Base-by-base conservation (phyloP, 1,140 invertebrate genomes). In the Thaumatotibia leucotreta region DNA sequence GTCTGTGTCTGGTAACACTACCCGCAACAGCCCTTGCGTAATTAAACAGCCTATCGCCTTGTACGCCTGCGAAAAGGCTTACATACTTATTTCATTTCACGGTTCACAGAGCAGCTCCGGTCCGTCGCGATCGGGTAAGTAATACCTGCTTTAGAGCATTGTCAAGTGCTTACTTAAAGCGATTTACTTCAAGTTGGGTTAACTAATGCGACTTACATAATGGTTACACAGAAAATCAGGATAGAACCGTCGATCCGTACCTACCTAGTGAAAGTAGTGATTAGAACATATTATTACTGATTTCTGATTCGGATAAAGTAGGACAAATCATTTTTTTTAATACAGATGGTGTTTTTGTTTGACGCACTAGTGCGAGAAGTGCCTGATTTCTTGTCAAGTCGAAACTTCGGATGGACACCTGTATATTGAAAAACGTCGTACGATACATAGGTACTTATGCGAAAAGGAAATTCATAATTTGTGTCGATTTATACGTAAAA, bases 1-100 rank as follows among this genome's bases (percentile, higher is more conserved):
- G n/a, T 39, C 14, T 39, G n/a, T 39, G 10, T 39, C 4, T 11
- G 35, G 35, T 39, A 39, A 39, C 35, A 11, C 35, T 39, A 39
- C 35, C 11, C 11, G 35, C 23, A 54, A 24, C 23, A 54, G n/a
- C n/a, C n/a, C 63, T 22, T 65, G 76, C 50, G n/a, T 69, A 77
- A 76, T 82, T 78, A 82, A 78, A 81, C 73, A 79, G 74, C 77
- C 75, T 79, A 76, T 79, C 77, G 75, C 77, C 70, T 81, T 74
- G 72, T 69, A 68, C 66, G 64, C 63, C 67, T 66, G 33, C 74
- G 61, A 49, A 72, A 68, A 70, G 75, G 80, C 78, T 83, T 83
- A 83, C 69, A 71, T 68, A 72, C 77, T 81, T 75, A 77, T 72
- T 82, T 82, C 72, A 78, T 82, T 83, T 82, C 68, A 73, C 67